phyloP scores from a whole-genome alignment of 2,888 invertebrate genomes.

The Sepiola atlantica region DNA sequence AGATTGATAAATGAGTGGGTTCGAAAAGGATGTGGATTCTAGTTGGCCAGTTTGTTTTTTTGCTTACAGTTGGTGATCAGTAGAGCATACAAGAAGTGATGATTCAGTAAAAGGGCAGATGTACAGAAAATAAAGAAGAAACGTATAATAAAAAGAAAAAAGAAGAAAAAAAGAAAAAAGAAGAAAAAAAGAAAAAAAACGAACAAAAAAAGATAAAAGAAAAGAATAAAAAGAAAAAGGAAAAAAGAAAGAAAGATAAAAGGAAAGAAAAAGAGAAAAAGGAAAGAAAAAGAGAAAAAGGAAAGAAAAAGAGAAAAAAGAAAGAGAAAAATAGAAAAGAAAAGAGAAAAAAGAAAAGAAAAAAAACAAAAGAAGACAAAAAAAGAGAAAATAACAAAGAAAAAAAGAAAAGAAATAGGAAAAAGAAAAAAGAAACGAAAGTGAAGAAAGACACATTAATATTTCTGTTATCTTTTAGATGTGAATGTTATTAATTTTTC shows the following conservation, averaged over 20 bases:
- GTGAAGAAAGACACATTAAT: too few species aligned
- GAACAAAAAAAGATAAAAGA: background rate
- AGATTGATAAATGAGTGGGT: background rate
- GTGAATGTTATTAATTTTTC: too few species aligned
- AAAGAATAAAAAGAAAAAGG: background rate
- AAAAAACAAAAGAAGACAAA: too few species aligned
- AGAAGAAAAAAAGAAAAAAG: background rate
- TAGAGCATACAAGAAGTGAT: background rate
- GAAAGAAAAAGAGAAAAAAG: background rate
- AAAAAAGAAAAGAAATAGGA: too few species aligned
- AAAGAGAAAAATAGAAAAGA: background rate
- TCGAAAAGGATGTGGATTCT: background rate
- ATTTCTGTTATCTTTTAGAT: too few species aligned
- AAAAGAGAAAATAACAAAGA: too few species aligned
- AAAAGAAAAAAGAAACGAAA: too few species aligned
- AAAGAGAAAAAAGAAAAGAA: too few species aligned
- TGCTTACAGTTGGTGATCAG: background rate
- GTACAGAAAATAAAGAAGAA: background rate
- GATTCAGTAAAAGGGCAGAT: background rate
- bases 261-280: background rate
- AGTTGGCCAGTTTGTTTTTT: background rate
- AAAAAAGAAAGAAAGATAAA: background rate
- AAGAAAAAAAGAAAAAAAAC: background rate
- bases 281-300: background rate
- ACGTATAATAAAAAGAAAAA: background rate